Conservation (phyloP, 2,797 vertebrate genomes). For the Aeoliscus strigatus region DNA sequence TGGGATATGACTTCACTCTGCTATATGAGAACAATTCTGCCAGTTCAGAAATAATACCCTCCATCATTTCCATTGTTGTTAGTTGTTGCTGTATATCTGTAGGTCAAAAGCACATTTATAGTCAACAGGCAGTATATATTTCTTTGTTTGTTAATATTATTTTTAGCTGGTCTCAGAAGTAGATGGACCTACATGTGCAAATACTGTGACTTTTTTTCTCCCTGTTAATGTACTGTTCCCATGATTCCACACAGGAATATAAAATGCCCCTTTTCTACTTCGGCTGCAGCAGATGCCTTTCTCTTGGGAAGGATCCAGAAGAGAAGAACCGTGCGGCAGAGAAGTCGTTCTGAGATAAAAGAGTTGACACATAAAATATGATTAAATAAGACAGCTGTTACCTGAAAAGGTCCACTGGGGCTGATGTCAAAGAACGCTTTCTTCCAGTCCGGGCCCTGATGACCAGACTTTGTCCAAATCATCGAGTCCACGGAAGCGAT, state of each 20-base stretch:
- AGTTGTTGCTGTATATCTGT: too few species aligned
- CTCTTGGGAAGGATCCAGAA: slow-evolving; percentile 28
- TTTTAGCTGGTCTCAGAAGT: too few species aligned
- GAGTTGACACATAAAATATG: slow-evolving; percentile 10
- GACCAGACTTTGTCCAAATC: slow-evolving; percentile 84
- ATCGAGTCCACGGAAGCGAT: slow-evolving; percentile 82
- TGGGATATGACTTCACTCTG: not conserved
- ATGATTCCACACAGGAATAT: slow-evolving; percentile 9
- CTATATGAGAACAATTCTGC: not conserved
- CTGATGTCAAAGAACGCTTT: slow-evolving; percentile 85
- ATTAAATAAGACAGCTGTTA: slow-evolving; percentile 60
- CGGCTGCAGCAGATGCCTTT: slow-evolving; percentile 8
- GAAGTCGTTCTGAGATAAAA: slow-evolving; percentile 17
- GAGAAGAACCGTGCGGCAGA: slow-evolving; percentile 16
- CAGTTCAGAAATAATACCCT: too few species aligned
- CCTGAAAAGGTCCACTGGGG: slow-evolving; percentile 92
- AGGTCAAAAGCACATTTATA: too few species aligned
- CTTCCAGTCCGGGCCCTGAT: slow-evolving; percentile 86
- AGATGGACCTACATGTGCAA: not conserved
- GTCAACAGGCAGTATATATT: too few species aligned
- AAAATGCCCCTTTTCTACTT: slow-evolving; percentile 15
- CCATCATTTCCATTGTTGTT: too few species aligned
- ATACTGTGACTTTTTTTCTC: too few species aligned
- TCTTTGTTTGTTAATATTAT: too few species aligned
- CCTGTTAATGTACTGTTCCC: slow-evolving; percentile 12